These are phyloP conservation scores for Falco naumanni DNA, from an alignment of 2,797 vertebrate species.

Conservation along the genomic window DNA sequence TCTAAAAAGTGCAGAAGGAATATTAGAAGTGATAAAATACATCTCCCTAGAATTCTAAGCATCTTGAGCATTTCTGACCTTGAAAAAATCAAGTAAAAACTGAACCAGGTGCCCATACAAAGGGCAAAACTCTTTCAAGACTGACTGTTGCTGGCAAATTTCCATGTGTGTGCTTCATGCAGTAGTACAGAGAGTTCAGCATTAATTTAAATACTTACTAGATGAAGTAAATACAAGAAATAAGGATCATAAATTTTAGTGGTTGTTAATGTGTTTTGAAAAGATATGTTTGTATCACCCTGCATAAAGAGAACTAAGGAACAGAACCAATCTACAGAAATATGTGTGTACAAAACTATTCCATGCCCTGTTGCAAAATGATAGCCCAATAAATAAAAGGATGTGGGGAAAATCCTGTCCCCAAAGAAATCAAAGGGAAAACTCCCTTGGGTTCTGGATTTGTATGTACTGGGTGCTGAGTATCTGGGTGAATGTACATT, in stretches of 20 bases:
- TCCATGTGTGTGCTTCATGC: background rate
- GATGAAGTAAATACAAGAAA: background rate
- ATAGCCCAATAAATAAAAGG: background rate
- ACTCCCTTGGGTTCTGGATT: background rate
- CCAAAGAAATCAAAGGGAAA: background rate
- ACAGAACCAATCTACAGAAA: background rate
- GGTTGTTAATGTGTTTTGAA: background rate
- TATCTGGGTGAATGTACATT: background rate
- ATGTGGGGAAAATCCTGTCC: background rate
- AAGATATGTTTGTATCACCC: background rate
- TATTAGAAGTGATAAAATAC: background rate
- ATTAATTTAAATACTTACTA: background rate
- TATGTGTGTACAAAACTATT: background rate
- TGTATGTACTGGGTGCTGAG: background rate
- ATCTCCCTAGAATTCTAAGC: background rate
- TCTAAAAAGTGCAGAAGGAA: background rate
- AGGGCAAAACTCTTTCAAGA: background rate
- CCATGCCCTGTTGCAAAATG: background rate
- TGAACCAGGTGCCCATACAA: background rate
- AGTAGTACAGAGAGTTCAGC: background rate
- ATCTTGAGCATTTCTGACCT: background rate
- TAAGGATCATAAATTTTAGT: background rate
- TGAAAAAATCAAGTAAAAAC: background rate
- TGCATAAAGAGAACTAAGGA: background rate
- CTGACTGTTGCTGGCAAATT: background rate